Conservation (phyloP, 1,140 invertebrate species). For the Scaptomyza hsui region DNA sequence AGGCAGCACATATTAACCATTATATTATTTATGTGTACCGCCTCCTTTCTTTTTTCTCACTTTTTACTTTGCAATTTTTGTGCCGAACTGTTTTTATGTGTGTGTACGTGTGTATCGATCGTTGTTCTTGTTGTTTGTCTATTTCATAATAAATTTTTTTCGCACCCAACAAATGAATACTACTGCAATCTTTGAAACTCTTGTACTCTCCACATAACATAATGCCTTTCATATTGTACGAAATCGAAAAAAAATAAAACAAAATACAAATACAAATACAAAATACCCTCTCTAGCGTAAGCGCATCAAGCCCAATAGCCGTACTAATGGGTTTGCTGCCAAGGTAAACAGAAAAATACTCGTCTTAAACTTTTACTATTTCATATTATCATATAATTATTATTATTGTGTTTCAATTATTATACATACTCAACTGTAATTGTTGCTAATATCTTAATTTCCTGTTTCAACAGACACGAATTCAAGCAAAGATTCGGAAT, state of each 20-base stretch:
- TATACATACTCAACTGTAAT: conserved; percentile 11
- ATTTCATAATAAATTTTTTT: conserved; percentile 65
- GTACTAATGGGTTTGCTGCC: conserved; percentile 92
- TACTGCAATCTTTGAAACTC: conserved; percentile 57
- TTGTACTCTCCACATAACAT: conserved; percentile 64
- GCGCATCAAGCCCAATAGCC: conserved; percentile 89
- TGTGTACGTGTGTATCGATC: conserved; percentile 47
- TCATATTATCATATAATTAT: conserved; percentile 17
- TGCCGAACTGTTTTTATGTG: conserved; percentile 38
- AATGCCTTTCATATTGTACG: conserved; percentile 63
- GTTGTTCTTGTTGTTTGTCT: conserved; percentile 50
- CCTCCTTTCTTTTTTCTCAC: conserved; percentile 75
- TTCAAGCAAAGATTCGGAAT: conserved; percentile 93
- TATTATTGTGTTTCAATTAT: not conserved
- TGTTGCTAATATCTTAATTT: conserved; percentile 66
- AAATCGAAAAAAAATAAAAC: conserved; percentile 39
- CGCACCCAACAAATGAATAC: conserved; percentile 65
- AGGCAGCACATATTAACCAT: conserved; percentile 67
- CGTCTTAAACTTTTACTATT: conserved; percentile 31
- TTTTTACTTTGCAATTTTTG: conserved; percentile 67
- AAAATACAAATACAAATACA: conserved; percentile 42
- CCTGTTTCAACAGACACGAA: conserved; percentile 86
- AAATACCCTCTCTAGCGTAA: conserved; percentile 71
- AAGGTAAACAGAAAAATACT: conserved; percentile 87
- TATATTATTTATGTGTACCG: conserved; percentile 66